A percentile compares a stretch with the other conserved stretches of the same genome.
Evolutionary conservation across 2,888 invertebrate genomes (phyloP).

Genomic region (Xanthostigma xanthostigma): DNA sequence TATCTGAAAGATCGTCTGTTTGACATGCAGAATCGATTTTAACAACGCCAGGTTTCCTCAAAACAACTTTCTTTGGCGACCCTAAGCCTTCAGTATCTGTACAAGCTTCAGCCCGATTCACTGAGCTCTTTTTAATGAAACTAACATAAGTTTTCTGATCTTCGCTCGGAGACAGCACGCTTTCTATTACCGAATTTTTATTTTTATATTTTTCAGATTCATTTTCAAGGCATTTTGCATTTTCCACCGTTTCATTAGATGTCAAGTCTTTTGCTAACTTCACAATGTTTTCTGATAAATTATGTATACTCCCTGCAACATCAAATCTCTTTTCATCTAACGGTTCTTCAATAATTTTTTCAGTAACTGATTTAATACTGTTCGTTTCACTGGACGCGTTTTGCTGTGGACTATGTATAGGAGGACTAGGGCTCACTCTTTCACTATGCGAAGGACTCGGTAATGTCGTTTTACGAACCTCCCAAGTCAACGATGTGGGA

Average conservation of each 20-base stretch:
- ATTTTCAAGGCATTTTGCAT: constrained; percentile 16
- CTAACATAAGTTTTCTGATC: constrained; percentile 28
- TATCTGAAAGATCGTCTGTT: constrained; percentile 17
- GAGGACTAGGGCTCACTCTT: constrained; percentile 30
- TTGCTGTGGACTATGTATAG: constrained; percentile 16
- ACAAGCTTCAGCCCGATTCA: constrained; percentile 26
- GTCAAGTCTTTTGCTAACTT: constrained; percentile 25
- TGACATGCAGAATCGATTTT: constrained; percentile 21
- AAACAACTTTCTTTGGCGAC: constrained; percentile 20
- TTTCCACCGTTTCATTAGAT: constrained; percentile 18
- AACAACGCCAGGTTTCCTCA: constrained; percentile 17
- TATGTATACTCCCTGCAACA: no score
- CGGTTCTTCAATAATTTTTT: neutral
- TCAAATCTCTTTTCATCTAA: no score
- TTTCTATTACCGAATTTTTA: constrained; percentile 1
- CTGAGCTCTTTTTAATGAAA: constrained; percentile 24
- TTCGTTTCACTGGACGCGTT: neutral
- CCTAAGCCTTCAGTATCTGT: constrained; percentile 27
- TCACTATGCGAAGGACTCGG: constrained; percentile 1
- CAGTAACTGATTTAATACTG: neutral
- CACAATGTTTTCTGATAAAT: constrained; percentile 16
- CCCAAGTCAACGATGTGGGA: constrained; percentile 88
- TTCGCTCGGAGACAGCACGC: constrained; percentile 27
- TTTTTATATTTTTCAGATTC: constrained; percentile 11
- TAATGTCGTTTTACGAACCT: constrained; percentile 70